Conservation (phyloP, 2,113 vertebrate genomes). For the Centropus unirufus region DNA sequence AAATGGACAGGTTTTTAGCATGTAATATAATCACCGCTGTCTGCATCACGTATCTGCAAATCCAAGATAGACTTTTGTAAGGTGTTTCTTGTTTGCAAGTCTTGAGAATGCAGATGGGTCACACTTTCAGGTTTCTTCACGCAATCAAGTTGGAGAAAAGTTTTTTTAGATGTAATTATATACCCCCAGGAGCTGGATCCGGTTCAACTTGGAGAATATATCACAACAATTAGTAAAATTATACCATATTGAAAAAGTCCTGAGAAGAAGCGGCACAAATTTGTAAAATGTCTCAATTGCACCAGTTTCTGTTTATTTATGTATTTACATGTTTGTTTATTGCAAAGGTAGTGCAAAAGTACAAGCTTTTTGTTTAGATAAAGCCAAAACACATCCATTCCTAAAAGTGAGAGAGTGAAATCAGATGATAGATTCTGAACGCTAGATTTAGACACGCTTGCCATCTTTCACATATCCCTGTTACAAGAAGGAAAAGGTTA, state of each 20-base stretch:
- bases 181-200: conserved; percentile 20
- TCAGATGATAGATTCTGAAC: background rate
- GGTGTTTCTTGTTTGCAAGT: background rate
- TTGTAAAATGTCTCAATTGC: background rate
- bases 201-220: background rate
- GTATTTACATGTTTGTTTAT: background rate
- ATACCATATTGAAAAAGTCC: background rate
- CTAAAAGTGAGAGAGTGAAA: background rate
- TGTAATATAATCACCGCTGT: background rate
- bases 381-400: background rate
- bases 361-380: background rate
- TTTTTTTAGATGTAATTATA: background rate
- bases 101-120: background rate
- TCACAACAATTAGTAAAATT: background rate
- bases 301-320: background rate
- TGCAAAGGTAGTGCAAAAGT: background rate
- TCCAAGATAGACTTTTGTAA: background rate
- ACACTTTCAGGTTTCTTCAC: background rate
- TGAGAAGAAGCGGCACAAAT: background rate
- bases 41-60: background rate
- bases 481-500: background rate
- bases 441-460: background rate
- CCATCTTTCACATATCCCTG: background rate
- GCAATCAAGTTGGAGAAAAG: background rate
- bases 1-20: background rate